Conservation (phyloP, 2,797 vertebrate genomes). For the Tragopan temminckii region DNA sequence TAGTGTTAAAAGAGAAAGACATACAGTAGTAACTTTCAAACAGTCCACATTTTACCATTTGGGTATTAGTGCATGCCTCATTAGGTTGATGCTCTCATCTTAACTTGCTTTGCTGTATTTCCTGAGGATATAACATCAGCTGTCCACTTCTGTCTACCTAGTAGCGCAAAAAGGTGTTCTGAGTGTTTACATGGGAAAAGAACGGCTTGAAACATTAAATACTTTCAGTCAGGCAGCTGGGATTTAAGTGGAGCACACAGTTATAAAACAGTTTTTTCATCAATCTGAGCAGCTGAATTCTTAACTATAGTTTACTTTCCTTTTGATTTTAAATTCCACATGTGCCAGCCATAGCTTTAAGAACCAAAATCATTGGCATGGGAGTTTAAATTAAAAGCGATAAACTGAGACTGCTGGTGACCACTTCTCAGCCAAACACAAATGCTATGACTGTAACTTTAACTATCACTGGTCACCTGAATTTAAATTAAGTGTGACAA, state of each 20-base stretch:
- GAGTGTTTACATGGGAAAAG: constrained; percentile 3
- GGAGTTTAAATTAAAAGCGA: constrained; percentile 77
- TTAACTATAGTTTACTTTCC: constrained; percentile 78
- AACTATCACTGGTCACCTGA: constrained; percentile 56
- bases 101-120: neutral
- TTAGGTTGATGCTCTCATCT: neutral
- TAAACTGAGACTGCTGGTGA: constrained; percentile 70
- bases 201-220: constrained; percentile 49
- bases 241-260: constrained; percentile 59
- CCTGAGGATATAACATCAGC: neutral
- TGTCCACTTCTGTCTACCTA: neutral
- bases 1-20: neutral
- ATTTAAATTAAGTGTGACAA: constrained; percentile 86
- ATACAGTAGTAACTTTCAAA: neutral
- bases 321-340: constrained; percentile 80
- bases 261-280: constrained; percentile 72
- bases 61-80: neutral
- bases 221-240: constrained; percentile 62
- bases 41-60: neutral
- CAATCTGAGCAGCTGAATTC: constrained; percentile 73
- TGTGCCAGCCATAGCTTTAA: constrained; percentile 74
- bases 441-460: constrained; percentile 38
- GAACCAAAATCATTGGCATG: constrained; percentile 66
- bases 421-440: constrained; percentile 50
- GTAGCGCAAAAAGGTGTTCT: constrained; percentile 30